Base-by-base conservation (phyloP, 1,140 invertebrate genomes). In the Anastrepha obliqua region DNA sequence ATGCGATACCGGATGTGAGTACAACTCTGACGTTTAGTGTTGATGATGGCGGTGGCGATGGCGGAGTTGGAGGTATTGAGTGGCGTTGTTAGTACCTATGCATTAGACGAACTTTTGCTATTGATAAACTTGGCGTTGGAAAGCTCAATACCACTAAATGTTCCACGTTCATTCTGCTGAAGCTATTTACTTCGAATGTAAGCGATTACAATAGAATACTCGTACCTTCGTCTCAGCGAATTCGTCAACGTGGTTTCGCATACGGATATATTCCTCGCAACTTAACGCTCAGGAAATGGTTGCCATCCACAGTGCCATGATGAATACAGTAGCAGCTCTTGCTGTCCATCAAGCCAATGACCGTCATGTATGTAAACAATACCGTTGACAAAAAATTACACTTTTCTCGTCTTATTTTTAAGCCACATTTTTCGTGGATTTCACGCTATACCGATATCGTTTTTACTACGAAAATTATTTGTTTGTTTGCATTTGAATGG, bases 1-100 rank as follows among this genome's bases (percentile, higher is more conserved):
- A 92, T 92, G 91, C 92, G 91, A 92, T 90, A 92, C 91, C 91
- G 91, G 91, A 92, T 92, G 91, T 92, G 91, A 92, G 92, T 91
- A 91, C 90, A 87, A 39, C 88, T 78, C n/a, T 81, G 64, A 20
- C 51, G 59, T 29, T 86, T 86, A 6, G 0, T 86, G 85, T n/a
- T 86, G 85, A 47, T 6, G 17, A 60, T 62, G 58, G 4, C 29
- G 58, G 39, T 85, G 81, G 15, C 2, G 86, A 65, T 17, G 20
- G 42, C 20, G 39, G 42, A 17, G 17, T 39, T 70, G 86, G 42
- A 5, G 62, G 8, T 42, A 44, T 7, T 51, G 0, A n/a, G 3
- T 29, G 29, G n/a, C 44, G 17, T 55, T 81, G 51, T n/a, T n/a
- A n/a, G n/a, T n/a, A n/a, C n/a, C n/a, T 20, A 55, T 20, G 15